phyloP scores from a whole-genome alignment of 2,888 invertebrate genomes.

The Apamea anceps region DNA sequence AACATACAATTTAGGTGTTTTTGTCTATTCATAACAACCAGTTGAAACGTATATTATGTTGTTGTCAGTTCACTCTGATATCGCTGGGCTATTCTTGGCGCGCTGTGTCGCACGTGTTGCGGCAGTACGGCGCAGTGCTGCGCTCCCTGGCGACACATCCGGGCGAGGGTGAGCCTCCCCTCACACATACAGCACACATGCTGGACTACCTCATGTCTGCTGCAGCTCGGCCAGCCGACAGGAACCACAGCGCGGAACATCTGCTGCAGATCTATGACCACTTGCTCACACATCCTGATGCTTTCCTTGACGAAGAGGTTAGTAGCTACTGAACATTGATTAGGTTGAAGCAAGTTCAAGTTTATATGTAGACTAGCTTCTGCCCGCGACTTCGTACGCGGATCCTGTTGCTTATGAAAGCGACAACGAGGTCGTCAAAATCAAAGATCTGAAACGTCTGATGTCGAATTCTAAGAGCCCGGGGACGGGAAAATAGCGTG shows the following conservation, averaged over 20 bases:
- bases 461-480: no score
- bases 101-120: constrained; percentile 90
- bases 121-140: constrained; percentile 89
- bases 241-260: constrained; percentile 91
- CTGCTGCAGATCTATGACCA: constrained; percentile 90
- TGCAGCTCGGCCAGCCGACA: constrained; percentile 80
- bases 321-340: constrained; percentile 62
- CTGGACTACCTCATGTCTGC: constrained; percentile 87
- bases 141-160: constrained; percentile 89
- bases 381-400: no score
- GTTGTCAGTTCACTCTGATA: constrained; percentile 80
- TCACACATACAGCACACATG: constrained; percentile 90
- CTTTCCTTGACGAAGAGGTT: constrained; percentile 94
- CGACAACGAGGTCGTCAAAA: no score
- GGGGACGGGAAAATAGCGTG: no score
- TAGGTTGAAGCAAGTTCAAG: background rate
- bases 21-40: background rate
- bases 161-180: constrained; percentile 92
- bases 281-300: constrained; percentile 88
- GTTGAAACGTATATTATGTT: background rate
- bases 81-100: constrained; percentile 92
- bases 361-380: background rate
- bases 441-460: no score
- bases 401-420: no score
- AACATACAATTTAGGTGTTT: background rate